Conservation (phyloP, 30 jellyfish, hydroid and myxozoan species). For the Aurelia coerulea region DNA sequence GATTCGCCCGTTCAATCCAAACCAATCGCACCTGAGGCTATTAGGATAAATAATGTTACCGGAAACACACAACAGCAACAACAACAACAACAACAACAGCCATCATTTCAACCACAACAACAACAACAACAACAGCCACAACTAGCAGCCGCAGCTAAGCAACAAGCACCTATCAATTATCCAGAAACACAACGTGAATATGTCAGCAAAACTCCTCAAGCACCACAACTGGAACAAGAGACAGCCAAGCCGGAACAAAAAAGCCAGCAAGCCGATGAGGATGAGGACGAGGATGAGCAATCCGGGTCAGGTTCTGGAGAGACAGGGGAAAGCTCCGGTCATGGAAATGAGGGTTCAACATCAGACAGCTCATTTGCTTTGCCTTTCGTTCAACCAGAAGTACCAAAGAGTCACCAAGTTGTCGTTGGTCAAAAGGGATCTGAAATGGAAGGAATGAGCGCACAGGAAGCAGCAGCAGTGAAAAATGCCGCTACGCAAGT, state of each 20-base stretch:
- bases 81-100: not conserved
- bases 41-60: not conserved
- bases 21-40: constrained; percentile 39
- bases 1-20: constrained; percentile 45
- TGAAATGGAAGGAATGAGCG: constrained; percentile 18
- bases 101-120: not conserved
- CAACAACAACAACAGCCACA: constrained; percentile 11
- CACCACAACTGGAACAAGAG: constrained; percentile 42
- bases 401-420: constrained; percentile 51
- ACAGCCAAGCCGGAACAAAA: constrained; percentile 20
- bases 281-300: constrained; percentile 41
- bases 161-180: constrained; percentile 29
- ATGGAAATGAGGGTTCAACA: constrained; percentile 64
- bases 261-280: constrained; percentile 3
- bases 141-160: constrained; percentile 14
- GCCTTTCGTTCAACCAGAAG: constrained; percentile 69
- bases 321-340: constrained; percentile 72
- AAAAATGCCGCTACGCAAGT: constrained; percentile 34
- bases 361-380: constrained; percentile 63
- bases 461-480: constrained; percentile 19
- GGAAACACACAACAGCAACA: constrained; percentile 1
- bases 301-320: constrained; percentile 92
- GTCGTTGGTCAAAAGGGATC: constrained; percentile 14
- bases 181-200: constrained; percentile 38
- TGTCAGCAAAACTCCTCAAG: constrained; percentile 29